Evolutionary conservation across 2,888 invertebrate genomes (phyloP), one percentile per base, ranked within the genome.

Genomic region (Agrochola lota): DNA sequence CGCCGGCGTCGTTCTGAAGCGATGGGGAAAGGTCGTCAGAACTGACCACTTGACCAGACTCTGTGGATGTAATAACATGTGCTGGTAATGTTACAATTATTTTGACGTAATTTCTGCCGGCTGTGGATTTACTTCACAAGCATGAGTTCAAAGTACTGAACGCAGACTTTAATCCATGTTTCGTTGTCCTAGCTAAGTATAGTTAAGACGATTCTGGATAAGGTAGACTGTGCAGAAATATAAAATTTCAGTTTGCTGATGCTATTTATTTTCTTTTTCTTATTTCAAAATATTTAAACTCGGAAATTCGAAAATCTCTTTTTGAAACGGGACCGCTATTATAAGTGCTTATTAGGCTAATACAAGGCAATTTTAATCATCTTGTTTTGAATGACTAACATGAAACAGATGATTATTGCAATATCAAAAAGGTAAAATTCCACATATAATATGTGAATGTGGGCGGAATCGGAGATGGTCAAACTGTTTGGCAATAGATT

Each of bases 401-500:
- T 78, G 35, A 70, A 59, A 71, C 60, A 73, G 30, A 60, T 74
- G 69, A 73, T n/a, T 43, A 74, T 71, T 73, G 57, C 67, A 78
- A 77, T 74, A 71, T 72, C 4, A n/a, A 72, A 57, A 71, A 69
- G 49, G 64, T 68, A 77, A 81, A 85, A 82, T 80, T 80, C 74
- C 63, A 68, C 64, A 40, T 62, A 71, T 59, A 26, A 30, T 80
- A 77, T 84, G 85, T 86, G 87, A 89, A 89, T 80, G 90, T 91
- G 76, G 89, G 90, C 83, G 85, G 86, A 83, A 80, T 84, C 69
- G 81, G 88, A 89, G 89, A 89, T 88, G 90, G 80, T 85, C 88
- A 88, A 87, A 88, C 88, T 87, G 86, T 93, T 91, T 91, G 76
- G 88, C 78, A 88, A 91, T 84, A 64, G 80, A 66, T 91, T 87